Base-by-base conservation (phyloP, 1,140 invertebrate species). In the Macrobrachium rosenbergii region DNA sequence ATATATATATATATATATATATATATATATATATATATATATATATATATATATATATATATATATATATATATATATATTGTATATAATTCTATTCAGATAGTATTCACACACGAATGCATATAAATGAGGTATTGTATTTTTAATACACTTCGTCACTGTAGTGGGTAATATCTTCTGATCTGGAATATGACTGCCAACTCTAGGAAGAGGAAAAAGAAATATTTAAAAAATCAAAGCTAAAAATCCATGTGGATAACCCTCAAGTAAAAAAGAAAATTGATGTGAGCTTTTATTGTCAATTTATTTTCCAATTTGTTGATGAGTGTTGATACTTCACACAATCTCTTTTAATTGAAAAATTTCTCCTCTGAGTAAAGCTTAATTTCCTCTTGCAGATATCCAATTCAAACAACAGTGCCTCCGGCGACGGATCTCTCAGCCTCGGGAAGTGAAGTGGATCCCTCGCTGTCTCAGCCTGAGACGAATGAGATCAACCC, bases 371-470 rank as follows among this genome's bases (percentile, higher is more conserved):
- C 19, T 14, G 19, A 23, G 16, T 37, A 43, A 77, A n/a, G 16
- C 60, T 10, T 10, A 16, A 19, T 17, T 5, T 80, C 8, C 23
- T 37, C 23, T 62, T 60, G 5, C 84, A 87, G 85, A 58, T 87
- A 87, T 58, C 85, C 85, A 12, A 21, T 79, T 21, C 52, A 23
- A 16, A 87, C 85, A 52, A 87, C 85, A 8, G 28, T 52, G 3
- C 85, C 67, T 10, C 85, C 85, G 2, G 37, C 45, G n/a, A 21
- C 28, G 19, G 62, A 28, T 59, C 62, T 43, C 6, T 17, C 62
- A 17, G 37, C 16, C 28, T 67, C 79, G 10, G 60, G 37, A 19
- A 80, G 78, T 63, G 59, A 37, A 60, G n/a, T 23, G 60, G 60
- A 23, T 17, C 8, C 78, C 8, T 17, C 62, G 2, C 21, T 19